A percentile compares a stretch with the other conserved stretches of the same genome.
Conservation (phyloP, 2,797 vertebrate genomes). For the Phoebastria nigripes region DNA sequence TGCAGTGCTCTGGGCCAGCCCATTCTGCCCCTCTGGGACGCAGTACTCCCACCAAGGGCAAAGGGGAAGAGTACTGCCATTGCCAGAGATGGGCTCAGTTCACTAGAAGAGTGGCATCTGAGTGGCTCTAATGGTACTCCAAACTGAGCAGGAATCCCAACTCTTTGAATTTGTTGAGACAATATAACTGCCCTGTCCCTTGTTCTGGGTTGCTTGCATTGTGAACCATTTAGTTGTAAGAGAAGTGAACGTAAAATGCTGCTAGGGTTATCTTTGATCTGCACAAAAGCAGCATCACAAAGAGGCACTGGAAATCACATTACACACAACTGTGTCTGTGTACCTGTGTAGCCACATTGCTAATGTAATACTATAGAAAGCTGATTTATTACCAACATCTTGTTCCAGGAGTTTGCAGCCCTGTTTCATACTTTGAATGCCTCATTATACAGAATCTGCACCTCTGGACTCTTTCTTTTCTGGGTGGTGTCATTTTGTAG, state of each 20-base stretch:
- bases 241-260: constrained; percentile 6
- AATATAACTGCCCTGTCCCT: not conserved
- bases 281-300: not conserved
- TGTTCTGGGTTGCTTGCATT: not conserved
- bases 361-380: not conserved
- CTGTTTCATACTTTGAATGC: not conserved
- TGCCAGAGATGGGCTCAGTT: not conserved
- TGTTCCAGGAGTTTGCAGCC: not conserved
- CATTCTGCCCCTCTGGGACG: not conserved
- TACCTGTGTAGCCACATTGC: not conserved
- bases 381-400: constrained; percentile 32
- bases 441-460: not conserved
- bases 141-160: not conserved
- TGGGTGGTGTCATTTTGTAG: constrained; percentile 10
- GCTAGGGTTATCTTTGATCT: constrained; percentile 21
- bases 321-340: not conserved
- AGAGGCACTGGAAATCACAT: constrained; percentile 11
- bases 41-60: not conserved
- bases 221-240: not conserved
- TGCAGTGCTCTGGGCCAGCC: not conserved
- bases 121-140: not conserved
- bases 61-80: not conserved
- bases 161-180: not conserved
- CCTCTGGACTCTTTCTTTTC: constrained; percentile 41
- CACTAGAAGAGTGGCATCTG: fast-evolving